A percentile compares a stretch with the other conserved stretches of the same genome.
Evolutionary conservation across 2,888 invertebrate species (phyloP).

Genomic region (Trachelus iudaicus): DNA sequence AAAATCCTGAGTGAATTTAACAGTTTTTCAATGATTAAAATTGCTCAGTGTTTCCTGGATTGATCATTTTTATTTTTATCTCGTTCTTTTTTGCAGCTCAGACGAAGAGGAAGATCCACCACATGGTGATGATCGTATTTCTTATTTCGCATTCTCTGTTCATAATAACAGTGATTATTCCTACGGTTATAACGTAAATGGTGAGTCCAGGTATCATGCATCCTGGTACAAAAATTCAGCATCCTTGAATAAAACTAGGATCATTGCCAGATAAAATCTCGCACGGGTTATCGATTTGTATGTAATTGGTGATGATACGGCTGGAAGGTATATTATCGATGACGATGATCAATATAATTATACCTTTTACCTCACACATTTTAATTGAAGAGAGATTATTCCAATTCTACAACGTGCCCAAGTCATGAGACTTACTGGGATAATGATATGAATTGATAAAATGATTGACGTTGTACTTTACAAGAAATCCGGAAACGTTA

Average conservation of each 20-base stretch:
- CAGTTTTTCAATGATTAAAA: neutral
- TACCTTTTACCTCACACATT: neutral
- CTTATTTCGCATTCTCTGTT: neutral
- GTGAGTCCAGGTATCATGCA: neutral
- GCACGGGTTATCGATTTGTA: neutral
- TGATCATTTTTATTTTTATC: neutral
- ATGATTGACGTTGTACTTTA: conserved; percentile 8
- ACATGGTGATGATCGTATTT: neutral
- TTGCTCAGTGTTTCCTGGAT: neutral
- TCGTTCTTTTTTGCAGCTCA: neutral
- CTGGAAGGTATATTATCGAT: neutral
- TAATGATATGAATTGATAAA: neutral
- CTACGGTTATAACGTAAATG: neutral
- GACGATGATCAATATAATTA: neutral
- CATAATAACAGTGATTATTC: neutral
- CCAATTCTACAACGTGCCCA: conserved; percentile 1
- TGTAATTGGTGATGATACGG: neutral
- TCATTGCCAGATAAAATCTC: neutral
- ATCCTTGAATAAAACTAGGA: neutral
- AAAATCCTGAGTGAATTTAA: neutral
- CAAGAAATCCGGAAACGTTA: neutral
- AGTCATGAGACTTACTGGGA: conserved; percentile 8
- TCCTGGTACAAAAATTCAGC: neutral
- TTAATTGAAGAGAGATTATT: neutral
- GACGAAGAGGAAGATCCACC: neutral